A percentile compares a stretch with the other conserved stretches of the same genome.
These are phyloP conservation scores for Drosophila engyochracea DNA, from an alignment of 2,888 invertebrate species.

Conservation along the genomic window DNA sequence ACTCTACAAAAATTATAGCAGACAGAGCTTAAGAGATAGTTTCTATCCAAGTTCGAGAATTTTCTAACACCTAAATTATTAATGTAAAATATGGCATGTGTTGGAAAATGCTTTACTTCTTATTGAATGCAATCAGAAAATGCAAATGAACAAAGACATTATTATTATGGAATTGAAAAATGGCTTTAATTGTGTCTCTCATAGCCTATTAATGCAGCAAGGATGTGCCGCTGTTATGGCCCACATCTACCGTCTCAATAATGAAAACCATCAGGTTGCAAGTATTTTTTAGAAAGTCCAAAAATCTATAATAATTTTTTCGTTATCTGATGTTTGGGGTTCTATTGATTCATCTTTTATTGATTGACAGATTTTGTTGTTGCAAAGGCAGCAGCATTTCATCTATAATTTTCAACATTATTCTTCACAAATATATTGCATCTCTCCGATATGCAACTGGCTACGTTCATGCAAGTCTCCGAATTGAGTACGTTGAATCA, in stretches of 20 bases:
- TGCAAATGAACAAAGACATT: not conserved
- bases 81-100: no score
- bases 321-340: not conserved
- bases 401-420: not conserved
- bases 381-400: not conserved
- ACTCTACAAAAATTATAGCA: no score
- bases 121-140: not conserved
- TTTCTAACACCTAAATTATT: no score
- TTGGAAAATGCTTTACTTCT: no score
- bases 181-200: not conserved
- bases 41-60: rapidly evolving
- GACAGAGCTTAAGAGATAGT: no score
- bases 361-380: not conserved
- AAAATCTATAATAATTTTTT: not conserved
- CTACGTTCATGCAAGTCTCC: not conserved
- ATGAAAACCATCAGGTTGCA: not conserved
- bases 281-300: not conserved
- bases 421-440: not conserved
- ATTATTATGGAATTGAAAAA: not conserved
- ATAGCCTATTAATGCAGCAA: no score
- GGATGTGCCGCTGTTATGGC: not conserved
- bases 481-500: not conserved
- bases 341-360: not conserved
- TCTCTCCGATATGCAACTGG: not conserved
- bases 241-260: not conserved